Conservation (phyloP, 2,888 invertebrate species). For the Leuctra nigra region DNA sequence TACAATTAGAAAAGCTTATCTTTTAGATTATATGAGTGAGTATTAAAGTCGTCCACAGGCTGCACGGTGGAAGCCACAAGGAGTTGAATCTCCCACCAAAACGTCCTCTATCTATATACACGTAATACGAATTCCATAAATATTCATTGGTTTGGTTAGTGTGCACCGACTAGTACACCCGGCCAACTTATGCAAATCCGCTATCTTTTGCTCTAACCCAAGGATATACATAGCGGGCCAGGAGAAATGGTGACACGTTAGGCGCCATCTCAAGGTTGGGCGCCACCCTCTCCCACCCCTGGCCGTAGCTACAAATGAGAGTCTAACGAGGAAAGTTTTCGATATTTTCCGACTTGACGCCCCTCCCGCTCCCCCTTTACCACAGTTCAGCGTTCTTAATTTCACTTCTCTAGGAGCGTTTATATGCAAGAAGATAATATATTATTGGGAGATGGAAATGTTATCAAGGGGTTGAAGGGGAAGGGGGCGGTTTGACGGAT, state of each 20-base stretch:
- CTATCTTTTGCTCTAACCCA: slow-evolving; percentile 12
- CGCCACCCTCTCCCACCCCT: too few relatives aligned
- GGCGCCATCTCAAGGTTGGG: too few relatives aligned
- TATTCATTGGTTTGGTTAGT: slow-evolving; percentile 29
- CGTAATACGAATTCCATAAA: slow-evolving; percentile 29
- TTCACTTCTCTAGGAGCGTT: slow-evolving; percentile 6
- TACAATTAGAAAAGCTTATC: slow-evolving; percentile 28
- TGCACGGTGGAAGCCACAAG: too few relatives aligned
- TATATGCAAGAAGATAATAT: slow-evolving; percentile 14
- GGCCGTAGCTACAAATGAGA: slow-evolving; percentile 1
- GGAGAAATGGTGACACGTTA: too few relatives aligned
- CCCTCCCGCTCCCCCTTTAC: background rate
- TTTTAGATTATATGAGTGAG: slow-evolving; percentile 23
- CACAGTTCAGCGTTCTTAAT: slow-evolving; percentile 12
- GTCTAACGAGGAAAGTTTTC: slow-evolving; percentile 14
- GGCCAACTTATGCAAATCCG: slow-evolving; percentile 29
- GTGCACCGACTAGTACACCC: slow-evolving; percentile 15
- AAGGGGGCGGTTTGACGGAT: background rate
- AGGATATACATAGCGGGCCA: too few relatives aligned
- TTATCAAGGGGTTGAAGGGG: background rate
- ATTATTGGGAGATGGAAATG: slow-evolving; percentile 15
- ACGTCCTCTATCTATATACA: slow-evolving; percentile 5
- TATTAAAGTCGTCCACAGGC: too few relatives aligned
- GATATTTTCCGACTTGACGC: slow-evolving; percentile 8
- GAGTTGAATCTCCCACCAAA: background rate